Evolutionary conservation across 2,888 invertebrate species (phyloP).

Genomic region (Hydrotaea cyrtoneurina): DNA sequence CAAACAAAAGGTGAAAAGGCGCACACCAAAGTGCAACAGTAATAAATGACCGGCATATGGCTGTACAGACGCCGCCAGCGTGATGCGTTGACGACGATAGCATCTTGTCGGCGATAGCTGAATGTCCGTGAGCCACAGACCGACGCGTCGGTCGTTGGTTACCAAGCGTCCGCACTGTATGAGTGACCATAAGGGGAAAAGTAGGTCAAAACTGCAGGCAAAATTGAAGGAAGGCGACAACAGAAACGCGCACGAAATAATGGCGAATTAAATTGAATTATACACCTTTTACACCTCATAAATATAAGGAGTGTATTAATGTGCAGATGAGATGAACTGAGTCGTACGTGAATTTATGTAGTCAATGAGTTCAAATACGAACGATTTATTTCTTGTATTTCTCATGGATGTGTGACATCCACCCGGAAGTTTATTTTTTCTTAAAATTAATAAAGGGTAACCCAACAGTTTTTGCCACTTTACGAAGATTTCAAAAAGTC

Average conservation of each 20-base stretch:
- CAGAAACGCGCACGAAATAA: slow-evolving; percentile 16
- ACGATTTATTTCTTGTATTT: no score
- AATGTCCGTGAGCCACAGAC: slow-evolving; percentile 1
- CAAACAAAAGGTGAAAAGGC: slow-evolving; percentile 56
- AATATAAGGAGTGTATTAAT: not conserved
- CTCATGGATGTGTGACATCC: no score
- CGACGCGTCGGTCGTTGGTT: slow-evolving; percentile 25
- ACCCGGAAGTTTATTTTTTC: no score
- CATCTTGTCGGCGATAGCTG: slow-evolving; percentile 18
- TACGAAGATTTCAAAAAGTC: no score
- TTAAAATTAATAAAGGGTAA: no score
- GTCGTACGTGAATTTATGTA: no score
- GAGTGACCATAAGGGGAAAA: slow-evolving; percentile 42
- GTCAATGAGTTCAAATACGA: no score
- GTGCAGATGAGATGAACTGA: not conserved
- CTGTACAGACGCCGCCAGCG: not conserved
- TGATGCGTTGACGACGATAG: slow-evolving; percentile 14
- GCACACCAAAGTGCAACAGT: slow-evolving; percentile 27
- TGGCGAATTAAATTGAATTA: slow-evolving; percentile 48
- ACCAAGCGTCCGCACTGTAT: slow-evolving; percentile 50
- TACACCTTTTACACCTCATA: not conserved
- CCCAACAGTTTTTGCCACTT: no score
- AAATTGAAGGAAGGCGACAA: slow-evolving; percentile 56
- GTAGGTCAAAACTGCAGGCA: slow-evolving; percentile 67
- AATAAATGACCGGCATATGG: not conserved